Evolutionary conservation across 1,140 invertebrate species (phyloP), one percentile per base, ranked within the genome.

Genomic region (Centruroides vittatus): DNA sequence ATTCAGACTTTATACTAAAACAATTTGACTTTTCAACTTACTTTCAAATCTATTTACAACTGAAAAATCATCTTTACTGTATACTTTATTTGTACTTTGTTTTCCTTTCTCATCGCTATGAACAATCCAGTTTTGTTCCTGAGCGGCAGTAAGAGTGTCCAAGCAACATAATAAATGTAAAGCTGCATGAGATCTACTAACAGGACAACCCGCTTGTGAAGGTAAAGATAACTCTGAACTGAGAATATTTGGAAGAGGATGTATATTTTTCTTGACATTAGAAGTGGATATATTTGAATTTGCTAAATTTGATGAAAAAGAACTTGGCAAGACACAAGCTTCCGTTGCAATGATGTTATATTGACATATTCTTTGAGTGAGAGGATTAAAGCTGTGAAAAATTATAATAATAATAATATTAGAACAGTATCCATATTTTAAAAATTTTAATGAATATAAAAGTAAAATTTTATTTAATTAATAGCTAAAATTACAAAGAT

Each of bases 1-100:
- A 23, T 23, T 23, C 23, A 23, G 2, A 23, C 23, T 23, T 23
- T 23, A 23, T 23, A 23, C 23, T 23, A 23, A 23, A 23, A 23
- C 23, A 23, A 23, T 41, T 41, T 41, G 5, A 41, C 8, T 41
- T 41, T 36, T 7, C 8, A 7, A 73, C 77, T 75, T 70, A 82
- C 88, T 92, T 73, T 96, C 90, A 77, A 98, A 98, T 67, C 95
- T 80, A 70, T 86, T 92, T 3, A 97, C 87, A 9, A 79, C 73
- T 13, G 82, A 84, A 70, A 86, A 96, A 70, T 96, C 93, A 67
- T 92, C 86, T 68, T 83, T 81, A 57, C 76, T 82, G 67, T 74
- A 77, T 4, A 72, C 68, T 65, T 74, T 73, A 58, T 65, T 67
- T 78, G 84, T 62, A 75, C 76, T 73, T 77, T 72, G 61, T 63